Evolutionary conservation across 2,888 invertebrate genomes (phyloP), one percentile per base, ranked within the genome.

Genomic region (Drosophila longiperda): DNA sequence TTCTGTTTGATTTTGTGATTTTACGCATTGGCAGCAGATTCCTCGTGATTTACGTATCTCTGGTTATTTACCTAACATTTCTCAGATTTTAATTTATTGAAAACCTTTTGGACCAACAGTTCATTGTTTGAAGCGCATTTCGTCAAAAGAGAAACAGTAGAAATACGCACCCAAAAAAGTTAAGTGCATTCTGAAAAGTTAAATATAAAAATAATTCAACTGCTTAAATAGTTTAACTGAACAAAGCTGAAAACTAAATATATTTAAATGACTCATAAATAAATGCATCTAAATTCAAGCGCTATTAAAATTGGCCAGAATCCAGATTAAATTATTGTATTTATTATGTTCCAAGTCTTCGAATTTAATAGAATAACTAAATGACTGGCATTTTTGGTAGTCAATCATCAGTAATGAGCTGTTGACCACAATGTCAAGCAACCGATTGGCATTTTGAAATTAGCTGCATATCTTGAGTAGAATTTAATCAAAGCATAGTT

Each of bases 401-500:
- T 45, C 15, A 15, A 7, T 45, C 20, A 23, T 2, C 8, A 45
- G 4, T 15, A 45, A 45, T 70, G 34, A 23, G 57, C 52, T 60
- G 17, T 3, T 42, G 52, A n/a, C 34, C 42, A 9, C 63, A 73
- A 66, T 66, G 55, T 63, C 55, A 63, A 63, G 26, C 36, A 40
- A 29, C 17, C 29, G 20, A 60, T 48, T 48, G 29, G 33, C 23
- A 45, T n/a, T 45, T 58, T 58, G 38, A 34, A 40, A 34, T 61
- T 57, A 42, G 74, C 55, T 36, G 59, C 70, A 42, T 48, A 62
- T 52, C 55, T 80, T 50, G 59, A 54, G 65, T 85, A 71, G 73
- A 86, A 80, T 78, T 80, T 83, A 85, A 90, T 89, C 80, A 82
- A 73, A 68, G 72, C 75, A 55, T 23, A 55, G 66, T 67, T 52